Conservation (phyloP, 2,797 vertebrate species). For the Catharus ustulatus region DNA sequence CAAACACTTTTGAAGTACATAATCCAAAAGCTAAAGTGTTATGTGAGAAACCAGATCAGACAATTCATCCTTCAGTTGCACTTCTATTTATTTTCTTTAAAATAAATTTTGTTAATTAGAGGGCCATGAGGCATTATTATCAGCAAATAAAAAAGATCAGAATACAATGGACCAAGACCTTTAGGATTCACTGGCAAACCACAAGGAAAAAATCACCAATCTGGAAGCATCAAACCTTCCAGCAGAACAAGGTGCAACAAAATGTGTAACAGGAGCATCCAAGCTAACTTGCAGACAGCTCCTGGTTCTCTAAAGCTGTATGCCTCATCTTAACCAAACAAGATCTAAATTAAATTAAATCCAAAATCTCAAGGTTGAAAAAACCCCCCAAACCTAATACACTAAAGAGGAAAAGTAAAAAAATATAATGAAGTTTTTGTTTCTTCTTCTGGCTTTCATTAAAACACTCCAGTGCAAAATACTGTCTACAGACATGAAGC, state of each 20-base stretch:
- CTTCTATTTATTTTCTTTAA: not conserved
- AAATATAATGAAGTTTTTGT: not conserved
- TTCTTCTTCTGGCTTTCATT: conserved; percentile 18
- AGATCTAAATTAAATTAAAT: not conserved
- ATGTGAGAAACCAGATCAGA: not conserved
- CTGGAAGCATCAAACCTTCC: not conserved
- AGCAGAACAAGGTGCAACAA: not conserved
- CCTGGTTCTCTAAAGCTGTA: not conserved
- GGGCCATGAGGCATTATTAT: not conserved
- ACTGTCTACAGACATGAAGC: not conserved
- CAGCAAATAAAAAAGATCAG: not conserved
- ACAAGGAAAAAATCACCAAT: not conserved
- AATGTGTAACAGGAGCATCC: not conserved
- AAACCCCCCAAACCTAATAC: not conserved
- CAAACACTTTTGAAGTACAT: not conserved
- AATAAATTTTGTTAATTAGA: not conserved
- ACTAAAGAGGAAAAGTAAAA: not conserved
- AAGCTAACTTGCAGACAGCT: not conserved
- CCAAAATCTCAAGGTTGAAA: not conserved
- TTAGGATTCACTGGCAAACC: not conserved
- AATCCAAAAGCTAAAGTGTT: not conserved
- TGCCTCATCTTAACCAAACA: not conserved
- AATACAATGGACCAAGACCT: not conserved
- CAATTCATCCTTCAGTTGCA: not conserved
- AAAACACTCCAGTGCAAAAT: not conserved